These are phyloP conservation scores for Lasioglossum vierecki DNA, from an alignment of 2,888 invertebrate species.

Conservation along the genomic window DNA sequence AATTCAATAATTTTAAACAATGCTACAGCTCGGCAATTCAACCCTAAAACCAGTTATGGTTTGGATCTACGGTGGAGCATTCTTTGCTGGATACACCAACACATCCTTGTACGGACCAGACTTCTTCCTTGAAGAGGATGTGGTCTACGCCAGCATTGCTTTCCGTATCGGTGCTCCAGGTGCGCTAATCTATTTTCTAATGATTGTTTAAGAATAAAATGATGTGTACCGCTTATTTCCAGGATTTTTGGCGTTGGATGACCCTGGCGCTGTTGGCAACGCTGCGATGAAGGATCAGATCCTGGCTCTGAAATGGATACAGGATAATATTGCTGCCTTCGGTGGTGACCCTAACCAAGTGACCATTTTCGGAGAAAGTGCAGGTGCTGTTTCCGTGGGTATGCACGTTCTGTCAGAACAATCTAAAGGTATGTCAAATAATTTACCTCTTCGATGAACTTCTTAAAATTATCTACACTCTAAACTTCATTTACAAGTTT, in stretches of 20 bases:
- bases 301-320: constrained; percentile 88
- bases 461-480: neutral
- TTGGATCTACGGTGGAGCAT: constrained; percentile 72
- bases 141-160: constrained; percentile 69
- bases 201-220: neutral
- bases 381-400: constrained; percentile 86
- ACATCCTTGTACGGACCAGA: constrained; percentile 66
- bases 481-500: neutral
- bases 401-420: constrained; percentile 31
- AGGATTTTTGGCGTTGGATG: constrained; percentile 87
- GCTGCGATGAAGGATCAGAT: constrained; percentile 89
- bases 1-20: neutral
- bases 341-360: constrained; percentile 89
- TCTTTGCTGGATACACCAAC: constrained; percentile 52
- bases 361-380: constrained; percentile 88
- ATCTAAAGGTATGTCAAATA: constrained; percentile 45
- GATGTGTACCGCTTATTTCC: neutral
- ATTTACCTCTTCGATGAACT: neutral
- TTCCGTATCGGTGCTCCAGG: constrained; percentile 73
- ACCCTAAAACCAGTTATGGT: constrained; percentile 61
- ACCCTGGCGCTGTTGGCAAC: constrained; percentile 88
- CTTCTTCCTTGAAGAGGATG: constrained; percentile 69
- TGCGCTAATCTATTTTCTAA: constrained; percentile 25
- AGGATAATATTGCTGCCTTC: constrained; percentile 88
- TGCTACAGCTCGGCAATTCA: neutral